Evolutionary conservation across 2,888 invertebrate genomes (phyloP).

Genomic region (Caradrina kadenii): DNA sequence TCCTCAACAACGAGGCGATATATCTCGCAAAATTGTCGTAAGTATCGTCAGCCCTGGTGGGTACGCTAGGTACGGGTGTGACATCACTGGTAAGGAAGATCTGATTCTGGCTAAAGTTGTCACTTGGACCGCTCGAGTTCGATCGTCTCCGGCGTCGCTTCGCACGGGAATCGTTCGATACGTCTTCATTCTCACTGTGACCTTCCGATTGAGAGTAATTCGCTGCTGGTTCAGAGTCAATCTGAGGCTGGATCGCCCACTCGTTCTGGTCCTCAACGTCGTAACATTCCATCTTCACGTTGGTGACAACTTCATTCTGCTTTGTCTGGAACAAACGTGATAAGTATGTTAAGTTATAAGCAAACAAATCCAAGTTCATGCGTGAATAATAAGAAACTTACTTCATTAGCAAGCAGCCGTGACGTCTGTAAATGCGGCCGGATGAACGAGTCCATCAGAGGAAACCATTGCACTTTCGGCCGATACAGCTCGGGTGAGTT

Average conservation of each 20-base stretch:
- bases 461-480: slow-evolving; percentile 75
- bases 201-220: slow-evolving; percentile 34
- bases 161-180: slow-evolving; percentile 31
- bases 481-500: slow-evolving; percentile 63
- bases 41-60: slow-evolving; percentile 59
- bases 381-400: slow-evolving; percentile 15
- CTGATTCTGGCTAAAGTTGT: slow-evolving; percentile 18
- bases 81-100: slow-evolving; percentile 12
- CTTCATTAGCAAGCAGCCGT: slow-evolving; percentile 27
- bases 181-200: slow-evolving; percentile 41
- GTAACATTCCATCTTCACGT: slow-evolving; percentile 45
- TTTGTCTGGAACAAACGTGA: slow-evolving; percentile 24
- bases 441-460: slow-evolving; percentile 75
- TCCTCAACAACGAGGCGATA: slow-evolving; percentile 71
- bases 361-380: neutral
- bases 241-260: slow-evolving; percentile 28
- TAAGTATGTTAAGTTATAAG: neutral
- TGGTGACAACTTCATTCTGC: neutral
- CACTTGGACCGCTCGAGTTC: slow-evolving; percentile 20
- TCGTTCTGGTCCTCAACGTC: slow-evolving; percentile 37
- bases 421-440: slow-evolving; percentile 69
- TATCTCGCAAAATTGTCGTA: slow-evolving; percentile 75
- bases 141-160: slow-evolving; percentile 36
- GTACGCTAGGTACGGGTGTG: neutral
- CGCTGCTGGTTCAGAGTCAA: slow-evolving; percentile 18